These are phyloP conservation scores for Indri indri DNA, from an alignment of 2,113 vertebrate species.

Conservation along the genomic window DNA sequence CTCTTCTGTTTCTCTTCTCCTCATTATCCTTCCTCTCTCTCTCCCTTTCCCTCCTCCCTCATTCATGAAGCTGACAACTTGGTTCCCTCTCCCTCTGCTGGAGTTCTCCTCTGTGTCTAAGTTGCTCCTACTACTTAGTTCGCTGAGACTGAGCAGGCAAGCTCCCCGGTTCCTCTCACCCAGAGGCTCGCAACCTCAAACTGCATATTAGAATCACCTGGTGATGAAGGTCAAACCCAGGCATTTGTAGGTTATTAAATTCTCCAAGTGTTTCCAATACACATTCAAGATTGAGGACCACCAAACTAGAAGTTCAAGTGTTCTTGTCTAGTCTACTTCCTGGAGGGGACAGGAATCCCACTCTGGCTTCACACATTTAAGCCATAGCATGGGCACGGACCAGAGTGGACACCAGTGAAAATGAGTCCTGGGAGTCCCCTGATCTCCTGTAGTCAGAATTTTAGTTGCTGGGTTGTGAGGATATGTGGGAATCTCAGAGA, in stretches of 20 bases:
- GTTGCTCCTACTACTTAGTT: neutral
- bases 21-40: neutral
- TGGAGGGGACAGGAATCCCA: neutral
- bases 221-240: neutral
- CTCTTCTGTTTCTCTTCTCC: neutral
- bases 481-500: neutral
- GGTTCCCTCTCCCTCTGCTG: neutral
- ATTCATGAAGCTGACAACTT: neutral
- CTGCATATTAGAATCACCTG: neutral
- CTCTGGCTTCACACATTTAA: neutral
- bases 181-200: no score
- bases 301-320: neutral
- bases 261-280: neutral
- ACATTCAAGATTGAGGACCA: neutral
- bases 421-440: neutral
- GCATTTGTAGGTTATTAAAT: neutral
- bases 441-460: neutral
- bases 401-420: neutral
- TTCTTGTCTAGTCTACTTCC: neutral
- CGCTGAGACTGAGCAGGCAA: neutral
- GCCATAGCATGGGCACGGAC: neutral
- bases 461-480: neutral
- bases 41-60: neutral
- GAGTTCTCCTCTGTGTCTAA: no score
- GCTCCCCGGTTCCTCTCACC: rapidly evolving